Evolutionary conservation across 2,888 invertebrate genomes (phyloP), one percentile per base, ranked within the genome.

Genomic region (Phengaris alcon): DNA sequence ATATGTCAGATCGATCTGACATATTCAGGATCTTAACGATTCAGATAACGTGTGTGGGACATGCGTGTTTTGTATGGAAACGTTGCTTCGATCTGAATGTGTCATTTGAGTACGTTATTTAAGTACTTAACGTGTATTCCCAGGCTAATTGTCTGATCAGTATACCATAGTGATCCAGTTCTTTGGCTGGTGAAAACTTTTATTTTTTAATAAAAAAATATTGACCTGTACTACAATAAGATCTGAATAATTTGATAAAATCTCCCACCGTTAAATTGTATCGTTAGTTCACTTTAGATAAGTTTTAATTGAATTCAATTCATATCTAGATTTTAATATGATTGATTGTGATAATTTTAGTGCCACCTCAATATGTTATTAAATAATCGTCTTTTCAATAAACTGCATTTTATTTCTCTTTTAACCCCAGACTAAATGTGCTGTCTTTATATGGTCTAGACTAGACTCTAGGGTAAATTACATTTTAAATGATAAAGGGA

Each of bases 301-400:
- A 68, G 48, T 69, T 69, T 69, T 69, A 6, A 44, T 44, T 44
- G 35, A 64, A 35, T 35, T 35, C 4, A 35, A 35, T 35, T 0
- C 35, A 35, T 35, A 35, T 4, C 35, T 44, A 12, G 35, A 22
- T 35, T 35, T 6, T 44, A 44, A 52, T 72, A 7, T 54, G 22
- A 70, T 69, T 46, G 48, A 70, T 52, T 54, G 72, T 72, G 54
- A 72, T 72, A 72, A 48, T 69, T 69, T 51, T 7, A 35, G 72
- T 72, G 72, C 72, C 72, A 72, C 52, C 12, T 13, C 8, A 52
- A 54, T 54, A 54, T 69, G 12, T 2, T 12, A 64, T 12, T 64
- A 64, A 64, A 35, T 35, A 72, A 48, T 48, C n/a, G 13, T 15
- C 22, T 72, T 54, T 54, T 54, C 8, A 48, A 48, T 22, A 12